Conservation (phyloP, 2,113 vertebrate genomes). For the Archocentrus centrarchus region DNA sequence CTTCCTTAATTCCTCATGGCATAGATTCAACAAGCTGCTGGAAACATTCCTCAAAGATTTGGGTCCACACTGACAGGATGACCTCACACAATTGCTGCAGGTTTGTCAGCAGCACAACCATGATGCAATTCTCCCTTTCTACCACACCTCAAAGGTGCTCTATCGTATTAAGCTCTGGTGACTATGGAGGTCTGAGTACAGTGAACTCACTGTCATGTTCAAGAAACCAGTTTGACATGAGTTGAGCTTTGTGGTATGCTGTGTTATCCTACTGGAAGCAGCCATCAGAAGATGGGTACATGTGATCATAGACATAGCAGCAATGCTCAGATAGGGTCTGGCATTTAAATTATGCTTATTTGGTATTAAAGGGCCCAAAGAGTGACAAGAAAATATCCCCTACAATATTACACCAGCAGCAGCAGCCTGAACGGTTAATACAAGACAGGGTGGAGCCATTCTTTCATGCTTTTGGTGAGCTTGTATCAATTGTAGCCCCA, state of each 20-base stretch:
- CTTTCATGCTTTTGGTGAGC: background rate
- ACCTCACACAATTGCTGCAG: background rate
- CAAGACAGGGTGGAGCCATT: background rate
- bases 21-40: background rate
- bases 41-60: background rate
- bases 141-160: too few species aligned
- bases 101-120: background rate
- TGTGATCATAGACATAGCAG: background rate
- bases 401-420: background rate
- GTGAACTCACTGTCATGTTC: too few species aligned
- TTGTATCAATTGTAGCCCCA: background rate
- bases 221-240: too few species aligned
- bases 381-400: background rate
- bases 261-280: background rate
- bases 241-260: too few species aligned
- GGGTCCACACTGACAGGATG: background rate
- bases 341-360: background rate
- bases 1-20: background rate
- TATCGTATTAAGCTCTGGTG: too few species aligned
- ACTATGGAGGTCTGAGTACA: too few species aligned
- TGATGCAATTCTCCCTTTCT: background rate
- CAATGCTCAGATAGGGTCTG: background rate
- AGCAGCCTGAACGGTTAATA: background rate
- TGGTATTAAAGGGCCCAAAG: background rate
- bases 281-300: background rate